Conservation (phyloP, 37 sponge, comb jelly and placozoan genomes). For the Aplysina aerophoba region DNA sequence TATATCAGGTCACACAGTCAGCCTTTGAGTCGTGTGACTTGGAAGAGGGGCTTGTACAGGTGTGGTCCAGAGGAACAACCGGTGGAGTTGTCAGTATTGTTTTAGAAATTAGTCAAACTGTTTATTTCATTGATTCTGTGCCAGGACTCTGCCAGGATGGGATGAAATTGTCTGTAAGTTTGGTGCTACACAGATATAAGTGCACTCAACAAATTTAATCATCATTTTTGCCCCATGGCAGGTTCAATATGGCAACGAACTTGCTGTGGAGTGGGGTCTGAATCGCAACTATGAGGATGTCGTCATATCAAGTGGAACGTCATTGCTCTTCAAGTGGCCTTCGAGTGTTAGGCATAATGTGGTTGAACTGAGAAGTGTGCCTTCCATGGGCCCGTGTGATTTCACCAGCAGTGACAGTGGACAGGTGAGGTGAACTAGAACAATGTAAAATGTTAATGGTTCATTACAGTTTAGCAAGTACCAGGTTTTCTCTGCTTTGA, state of each 20-base stretch:
- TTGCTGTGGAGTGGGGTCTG: conserved; percentile 54
- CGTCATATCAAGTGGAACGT: conserved; percentile 53
- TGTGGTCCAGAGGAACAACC: conserved; percentile 19
- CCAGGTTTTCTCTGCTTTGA: no score
- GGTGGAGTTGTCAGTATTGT: conserved; percentile 34
- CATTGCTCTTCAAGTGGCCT: conserved; percentile 69
- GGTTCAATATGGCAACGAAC: conserved; percentile 62
- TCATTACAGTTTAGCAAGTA: no score
- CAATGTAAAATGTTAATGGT: no score
- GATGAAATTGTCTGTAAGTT: conserved; percentile 54
- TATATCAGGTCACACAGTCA: conserved; percentile 47
- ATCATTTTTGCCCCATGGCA: not conserved
- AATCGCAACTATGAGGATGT: conserved; percentile 51
- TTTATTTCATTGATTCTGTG: conserved; percentile 76
- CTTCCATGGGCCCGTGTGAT: not conserved
- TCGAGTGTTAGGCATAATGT: conserved; percentile 51
- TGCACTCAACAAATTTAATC: not conserved
- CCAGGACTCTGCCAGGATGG: conserved; percentile 58
- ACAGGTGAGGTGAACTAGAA: not conserved
- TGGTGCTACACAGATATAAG: not conserved
- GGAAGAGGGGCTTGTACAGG: not conserved
- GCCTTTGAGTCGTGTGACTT: conserved; percentile 68
- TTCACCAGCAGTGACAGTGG: conserved; percentile 14
- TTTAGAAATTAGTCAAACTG: conserved; percentile 32
- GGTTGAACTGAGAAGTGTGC: conserved; percentile 47